Evolutionary conservation across 2,113 vertebrate species (phyloP).

Genomic region (Cettia cetti): DNA sequence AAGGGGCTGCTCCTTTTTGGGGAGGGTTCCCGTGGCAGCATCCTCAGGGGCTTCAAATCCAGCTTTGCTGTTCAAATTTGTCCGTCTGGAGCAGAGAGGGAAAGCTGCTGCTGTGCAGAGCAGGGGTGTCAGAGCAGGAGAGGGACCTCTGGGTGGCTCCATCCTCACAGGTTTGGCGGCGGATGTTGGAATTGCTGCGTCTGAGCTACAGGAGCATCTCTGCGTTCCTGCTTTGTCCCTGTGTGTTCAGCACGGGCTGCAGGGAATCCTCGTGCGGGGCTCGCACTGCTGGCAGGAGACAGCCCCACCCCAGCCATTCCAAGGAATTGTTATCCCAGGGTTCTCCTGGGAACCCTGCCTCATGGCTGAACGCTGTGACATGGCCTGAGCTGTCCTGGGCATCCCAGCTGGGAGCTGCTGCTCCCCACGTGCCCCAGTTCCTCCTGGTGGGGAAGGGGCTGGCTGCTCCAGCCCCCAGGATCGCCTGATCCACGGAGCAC

Average conservation of each 20-base stretch:
- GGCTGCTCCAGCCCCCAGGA: background rate
- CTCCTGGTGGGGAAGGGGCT: too few relatives aligned
- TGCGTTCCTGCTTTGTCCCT: background rate
- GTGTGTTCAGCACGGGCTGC: background rate
- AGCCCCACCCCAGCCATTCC: background rate
- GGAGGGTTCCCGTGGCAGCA: background rate
- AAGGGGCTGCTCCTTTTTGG: background rate
- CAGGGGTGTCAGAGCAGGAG: background rate
- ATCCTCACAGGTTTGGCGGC: background rate
- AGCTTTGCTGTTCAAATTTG: fast-evolving
- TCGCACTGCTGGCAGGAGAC: background rate
- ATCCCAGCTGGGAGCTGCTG: background rate
- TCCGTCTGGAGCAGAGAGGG: background rate
- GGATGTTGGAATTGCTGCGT: background rate
- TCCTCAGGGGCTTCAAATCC: background rate
- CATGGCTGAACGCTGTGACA: fast-evolving
- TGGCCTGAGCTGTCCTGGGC: background rate
- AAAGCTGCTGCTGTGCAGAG: background rate
- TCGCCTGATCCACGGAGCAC: fast-evolving
- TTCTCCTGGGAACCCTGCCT: background rate
- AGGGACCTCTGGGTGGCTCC: conserved; percentile 35
- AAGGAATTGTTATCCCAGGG: background rate
- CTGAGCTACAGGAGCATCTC: fast-evolving
- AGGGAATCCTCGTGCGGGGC: background rate
- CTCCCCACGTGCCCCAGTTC: fast-evolving